Evolutionary conservation across 2,113 vertebrate genomes (phyloP).

Genomic region (Himantopus leucocephalus): DNA sequence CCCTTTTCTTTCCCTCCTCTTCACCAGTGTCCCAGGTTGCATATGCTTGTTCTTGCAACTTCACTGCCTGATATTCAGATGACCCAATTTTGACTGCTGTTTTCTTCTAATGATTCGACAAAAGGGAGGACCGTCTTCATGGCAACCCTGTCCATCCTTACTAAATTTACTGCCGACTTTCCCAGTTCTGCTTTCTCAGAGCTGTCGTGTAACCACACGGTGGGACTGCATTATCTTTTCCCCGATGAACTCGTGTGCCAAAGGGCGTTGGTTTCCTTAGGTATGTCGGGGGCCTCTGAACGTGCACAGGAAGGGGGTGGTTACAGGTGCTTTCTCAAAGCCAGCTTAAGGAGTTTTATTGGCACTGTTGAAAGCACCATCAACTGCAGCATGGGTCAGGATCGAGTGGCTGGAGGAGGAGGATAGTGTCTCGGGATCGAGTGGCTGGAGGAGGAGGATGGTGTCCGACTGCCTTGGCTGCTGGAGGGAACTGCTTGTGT

Average conservation of each 20-base stretch:
- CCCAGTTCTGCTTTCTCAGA: slow-evolving; percentile 1
- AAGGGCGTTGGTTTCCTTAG: neutral
- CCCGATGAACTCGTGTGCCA: neutral
- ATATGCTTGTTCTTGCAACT: neutral
- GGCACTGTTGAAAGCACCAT: neutral
- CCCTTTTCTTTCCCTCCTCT: neutral
- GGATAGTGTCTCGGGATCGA: too few species aligned
- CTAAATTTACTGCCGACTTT: neutral
- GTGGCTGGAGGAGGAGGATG: neutral
- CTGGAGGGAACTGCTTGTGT: neutral
- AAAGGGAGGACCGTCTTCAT: neutral
- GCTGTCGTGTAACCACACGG: neutral
- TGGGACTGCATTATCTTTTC: neutral
- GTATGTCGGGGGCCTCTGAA: neutral
- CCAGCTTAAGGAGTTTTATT: neutral
- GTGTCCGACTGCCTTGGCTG: neutral
- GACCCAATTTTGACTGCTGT: neutral
- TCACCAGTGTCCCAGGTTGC: neutral
- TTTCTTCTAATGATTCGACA: neutral
- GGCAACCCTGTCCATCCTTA: neutral
- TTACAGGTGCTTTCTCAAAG: neutral
- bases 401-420: neutral
- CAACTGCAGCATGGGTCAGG: neutral
- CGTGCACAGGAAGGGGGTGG: neutral
- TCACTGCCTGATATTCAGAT: neutral